Conservation (phyloP, 2,797 vertebrate genomes). For the Gastrophryne carolinensis region DNA sequence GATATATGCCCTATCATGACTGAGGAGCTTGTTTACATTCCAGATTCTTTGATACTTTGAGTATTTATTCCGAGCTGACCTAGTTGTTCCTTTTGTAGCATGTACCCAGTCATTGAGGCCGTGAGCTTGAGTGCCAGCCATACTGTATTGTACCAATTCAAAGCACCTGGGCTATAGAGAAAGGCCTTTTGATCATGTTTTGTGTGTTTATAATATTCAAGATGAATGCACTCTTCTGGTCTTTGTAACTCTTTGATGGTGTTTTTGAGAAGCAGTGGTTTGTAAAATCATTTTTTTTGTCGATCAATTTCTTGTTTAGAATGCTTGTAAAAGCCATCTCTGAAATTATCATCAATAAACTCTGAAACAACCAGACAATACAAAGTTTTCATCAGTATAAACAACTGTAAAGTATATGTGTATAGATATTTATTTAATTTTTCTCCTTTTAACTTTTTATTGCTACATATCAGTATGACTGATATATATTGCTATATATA, state of each 20-base stretch:
- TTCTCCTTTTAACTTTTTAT: too few relatives aligned
- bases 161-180: constrained; percentile 24
- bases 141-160: neutral
- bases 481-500: too few relatives aligned
- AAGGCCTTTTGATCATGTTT: constrained; percentile 30
- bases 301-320: neutral
- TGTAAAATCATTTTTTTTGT: constrained; percentile 4
- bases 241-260: constrained; percentile 3
- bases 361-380: too few relatives aligned
- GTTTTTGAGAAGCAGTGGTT: constrained; percentile 2
- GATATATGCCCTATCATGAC: neutral
- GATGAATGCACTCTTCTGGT: constrained; percentile 15
- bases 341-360: neutral
- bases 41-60: neutral
- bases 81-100: constrained; percentile 8
- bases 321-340: constrained; percentile 1
- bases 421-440: too few relatives aligned
- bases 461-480: too few relatives aligned
- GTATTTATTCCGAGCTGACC: neutral
- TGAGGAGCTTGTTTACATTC: neutral
- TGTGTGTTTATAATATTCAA: constrained; percentile 27
- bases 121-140: neutral
- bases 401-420: too few relatives aligned
- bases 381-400: too few relatives aligned
- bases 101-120: neutral